Evolutionary conservation across 2,797 vertebrate genomes (phyloP).

Genomic region (Sphenodon punctatus): DNA sequence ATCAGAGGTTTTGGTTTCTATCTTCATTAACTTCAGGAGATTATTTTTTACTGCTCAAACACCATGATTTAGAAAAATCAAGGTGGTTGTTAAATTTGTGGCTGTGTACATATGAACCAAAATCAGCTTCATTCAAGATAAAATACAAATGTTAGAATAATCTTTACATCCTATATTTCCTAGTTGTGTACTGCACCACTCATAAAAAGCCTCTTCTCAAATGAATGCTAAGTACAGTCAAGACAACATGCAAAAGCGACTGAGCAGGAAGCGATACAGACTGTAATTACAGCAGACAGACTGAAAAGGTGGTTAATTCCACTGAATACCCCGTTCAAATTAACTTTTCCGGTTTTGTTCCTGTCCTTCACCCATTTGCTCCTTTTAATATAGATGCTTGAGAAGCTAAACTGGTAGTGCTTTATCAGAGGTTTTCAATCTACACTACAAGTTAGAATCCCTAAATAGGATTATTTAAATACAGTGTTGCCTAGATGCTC

Average conservation of each 20-base stretch:
- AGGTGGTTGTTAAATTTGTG: too few species aligned
- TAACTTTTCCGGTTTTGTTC: background rate
- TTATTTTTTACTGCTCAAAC: background rate
- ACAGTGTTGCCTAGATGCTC: too few species aligned
- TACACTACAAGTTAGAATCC: too few species aligned
- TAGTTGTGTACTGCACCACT: background rate
- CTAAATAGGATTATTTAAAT: too few species aligned
- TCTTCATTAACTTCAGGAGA: background rate
- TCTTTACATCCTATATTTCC: background rate
- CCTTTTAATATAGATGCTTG: background rate
- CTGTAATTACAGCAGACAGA: background rate
- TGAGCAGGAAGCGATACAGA: background rate
- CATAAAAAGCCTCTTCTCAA: background rate
- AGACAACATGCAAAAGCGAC: background rate
- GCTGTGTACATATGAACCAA: background rate
- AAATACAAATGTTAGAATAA: too few species aligned
- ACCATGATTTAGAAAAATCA: too few species aligned
- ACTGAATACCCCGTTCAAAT: background rate
- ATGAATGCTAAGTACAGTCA: background rate
- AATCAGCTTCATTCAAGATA: background rate
- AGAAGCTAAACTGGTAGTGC: background rate
- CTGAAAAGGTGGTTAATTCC: background rate
- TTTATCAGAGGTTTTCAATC: too few species aligned
- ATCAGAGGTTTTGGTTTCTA: background rate
- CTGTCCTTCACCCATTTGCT: too few species aligned